Evolutionary conservation across 2,113 vertebrate genomes (phyloP), one percentile per base, ranked within the genome.

Genomic region (Parotia lawesii): DNA sequence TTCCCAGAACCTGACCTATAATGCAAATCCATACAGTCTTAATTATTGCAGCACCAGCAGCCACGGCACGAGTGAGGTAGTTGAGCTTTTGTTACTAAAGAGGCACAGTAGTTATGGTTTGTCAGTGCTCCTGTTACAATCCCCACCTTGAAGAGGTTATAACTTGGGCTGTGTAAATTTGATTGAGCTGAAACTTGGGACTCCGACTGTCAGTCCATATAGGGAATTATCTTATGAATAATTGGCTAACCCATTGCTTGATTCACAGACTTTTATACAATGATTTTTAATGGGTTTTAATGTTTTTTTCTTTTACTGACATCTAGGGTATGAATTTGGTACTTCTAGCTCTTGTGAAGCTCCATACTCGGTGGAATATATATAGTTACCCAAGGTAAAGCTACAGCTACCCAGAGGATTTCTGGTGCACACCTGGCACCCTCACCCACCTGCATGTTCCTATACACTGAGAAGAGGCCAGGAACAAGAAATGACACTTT

Each of bases 11-110:
- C 87, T 96, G 96, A 97, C 97, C 97, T 97, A 97, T 94, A 97
- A 97, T 97, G 94, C 94, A 97, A 97, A 98, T 88, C 95, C 94
- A 97, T 97, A 97, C 96, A 97, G 96, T 97, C 97, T 98, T 97
- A 98, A 98, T 98, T 97, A 97, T 96, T 96, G 94, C 93, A 97
- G 94, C 96, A 86, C 84, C 92, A 90, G 94, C 97, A 97, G 97
- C 96, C 94, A 94, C 78, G 11, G 37, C 93, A 93, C 22, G 23
- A 96, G 93, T 87, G 95, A 97, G 97, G 96, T 84, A 94, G 96
- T 83, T 93, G 96, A 97, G 96, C 94, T 96, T 95, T 97, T 94
- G 53, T 96, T 97, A 71, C 96, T 92, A 66, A 92, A 97, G 95
- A 98, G 95, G 91, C 97, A 95, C 95, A 85, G 96, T 96, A 95